These are phyloP conservation scores for Eudemis profundana DNA, from an alignment of 2,888 invertebrate genomes.

Conservation along the genomic window DNA sequence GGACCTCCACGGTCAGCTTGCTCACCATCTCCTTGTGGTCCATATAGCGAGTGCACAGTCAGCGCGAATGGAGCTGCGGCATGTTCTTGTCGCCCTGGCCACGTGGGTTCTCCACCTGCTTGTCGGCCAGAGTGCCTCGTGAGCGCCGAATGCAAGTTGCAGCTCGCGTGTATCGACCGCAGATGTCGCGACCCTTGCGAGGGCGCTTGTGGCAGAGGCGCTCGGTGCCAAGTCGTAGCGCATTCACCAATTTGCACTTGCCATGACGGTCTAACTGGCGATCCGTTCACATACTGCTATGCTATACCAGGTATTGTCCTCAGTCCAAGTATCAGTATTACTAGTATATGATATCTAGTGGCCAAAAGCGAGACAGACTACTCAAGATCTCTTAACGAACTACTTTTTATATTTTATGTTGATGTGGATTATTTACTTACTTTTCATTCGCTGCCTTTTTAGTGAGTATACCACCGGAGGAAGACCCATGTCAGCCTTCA, in stretches of 20 bases:
- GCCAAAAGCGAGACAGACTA: no score
- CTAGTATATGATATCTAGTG: no score
- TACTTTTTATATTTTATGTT: no score
- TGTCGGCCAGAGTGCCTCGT: constrained; percentile 91
- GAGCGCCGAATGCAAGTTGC: constrained; percentile 89
- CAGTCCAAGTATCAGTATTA: no score
- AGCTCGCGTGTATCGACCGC: constrained; percentile 88
- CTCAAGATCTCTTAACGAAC: no score
- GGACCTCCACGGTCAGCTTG: constrained; percentile 80
- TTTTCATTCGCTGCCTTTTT: neutral
- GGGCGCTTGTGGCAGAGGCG: constrained; percentile 90
- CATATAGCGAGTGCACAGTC: constrained; percentile 88
- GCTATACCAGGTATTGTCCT: constrained; percentile 83
- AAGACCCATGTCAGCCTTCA: constrained; percentile 87
- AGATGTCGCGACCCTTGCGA: constrained; percentile 91
- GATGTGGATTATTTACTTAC: neutral
- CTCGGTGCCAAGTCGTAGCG: constrained; percentile 89
- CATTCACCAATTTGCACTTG: constrained; percentile 92
- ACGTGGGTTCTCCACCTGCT: constrained; percentile 90
- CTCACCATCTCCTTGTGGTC: constrained; percentile 91
- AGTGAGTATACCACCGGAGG: constrained; percentile 67
- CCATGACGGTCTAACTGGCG: constrained; percentile 87
- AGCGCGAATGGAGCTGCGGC: constrained; percentile 84
- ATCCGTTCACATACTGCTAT: constrained; percentile 89
- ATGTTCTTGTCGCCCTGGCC: constrained; percentile 90